These are phyloP conservation scores for Gastrophysa polygoni DNA, from an alignment of 2,888 invertebrate species.

Conservation along the genomic window DNA sequence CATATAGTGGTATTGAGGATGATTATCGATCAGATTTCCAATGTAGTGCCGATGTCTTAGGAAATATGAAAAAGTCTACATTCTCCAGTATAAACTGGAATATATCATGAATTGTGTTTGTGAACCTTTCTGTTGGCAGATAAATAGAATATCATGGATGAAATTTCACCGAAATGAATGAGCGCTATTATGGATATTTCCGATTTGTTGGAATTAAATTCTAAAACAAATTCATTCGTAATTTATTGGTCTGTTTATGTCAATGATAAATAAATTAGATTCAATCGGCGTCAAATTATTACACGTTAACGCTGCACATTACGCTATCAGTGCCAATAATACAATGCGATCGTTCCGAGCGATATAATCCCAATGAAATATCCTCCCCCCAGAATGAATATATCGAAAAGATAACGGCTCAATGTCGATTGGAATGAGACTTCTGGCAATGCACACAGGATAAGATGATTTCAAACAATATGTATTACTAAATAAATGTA, in stretches of 20 bases:
- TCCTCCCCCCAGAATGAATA: constrained; percentile 9
- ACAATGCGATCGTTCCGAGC: neutral
- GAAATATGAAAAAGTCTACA: too few species aligned
- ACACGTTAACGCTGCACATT: neutral
- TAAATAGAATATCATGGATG: neutral
- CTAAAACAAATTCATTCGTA: neutral
- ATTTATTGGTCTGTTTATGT: neutral
- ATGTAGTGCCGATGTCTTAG: too few species aligned
- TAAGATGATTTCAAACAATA: too few species aligned
- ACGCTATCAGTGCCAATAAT: neutral
- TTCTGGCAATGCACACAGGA: too few species aligned
- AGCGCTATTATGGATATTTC: neutral
- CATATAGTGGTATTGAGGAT: too few species aligned
- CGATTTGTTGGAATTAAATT: neutral
- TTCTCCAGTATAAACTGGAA: too few species aligned
- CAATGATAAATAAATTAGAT: neutral
- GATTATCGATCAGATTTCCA: too few species aligned
- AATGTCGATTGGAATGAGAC: constrained; percentile 20
- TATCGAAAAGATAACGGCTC: constrained; percentile 20
- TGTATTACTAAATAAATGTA: too few species aligned
- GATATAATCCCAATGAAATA: constrained; percentile 19
- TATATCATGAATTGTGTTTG: too few species aligned
- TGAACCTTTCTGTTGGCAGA: too few species aligned
- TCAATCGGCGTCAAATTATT: neutral
- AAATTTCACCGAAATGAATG: neutral